phyloP scores from a whole-genome alignment of 2,113 vertebrate genomes.

The Aspidoscelis tigris region DNA sequence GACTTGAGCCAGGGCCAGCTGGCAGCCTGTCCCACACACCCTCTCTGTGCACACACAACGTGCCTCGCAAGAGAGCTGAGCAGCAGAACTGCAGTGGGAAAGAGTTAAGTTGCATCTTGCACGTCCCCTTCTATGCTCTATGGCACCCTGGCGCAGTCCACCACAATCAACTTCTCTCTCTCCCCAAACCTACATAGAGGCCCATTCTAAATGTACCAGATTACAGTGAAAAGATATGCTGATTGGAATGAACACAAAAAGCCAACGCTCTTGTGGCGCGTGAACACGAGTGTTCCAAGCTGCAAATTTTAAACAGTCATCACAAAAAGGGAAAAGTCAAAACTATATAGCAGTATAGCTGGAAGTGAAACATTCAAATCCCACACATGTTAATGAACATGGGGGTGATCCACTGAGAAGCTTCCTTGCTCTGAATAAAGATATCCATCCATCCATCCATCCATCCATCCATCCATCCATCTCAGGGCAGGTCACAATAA shows the following conservation, averaged over 20 bases:
- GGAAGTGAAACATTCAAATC: not conserved
- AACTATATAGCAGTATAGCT: not conserved
- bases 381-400: too few relatives aligned
- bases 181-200: not conserved
- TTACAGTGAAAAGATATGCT: not conserved
- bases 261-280: not conserved
- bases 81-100: not conserved
- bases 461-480: too few relatives aligned
- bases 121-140: not conserved
- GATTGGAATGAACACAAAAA: not conserved
- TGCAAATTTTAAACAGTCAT: too few relatives aligned
- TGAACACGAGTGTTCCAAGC: not conserved
- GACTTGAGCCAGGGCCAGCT: not conserved
- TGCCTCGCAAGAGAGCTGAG: not conserved
- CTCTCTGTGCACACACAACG: rapidly evolving
- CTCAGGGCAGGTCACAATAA: too few relatives aligned
- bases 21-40: not conserved
- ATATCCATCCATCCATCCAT: too few relatives aligned
- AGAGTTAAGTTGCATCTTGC: not conserved
- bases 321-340: not conserved
- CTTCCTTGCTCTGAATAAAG: not conserved
- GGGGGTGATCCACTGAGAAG: not conserved
- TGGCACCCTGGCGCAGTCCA: not conserved
- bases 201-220: not conserved
- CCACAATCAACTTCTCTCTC: not conserved